Percentiles rank a stretch among this genome's conserved stretches.
Evolutionary conservation across 2,113 vertebrate genomes (phyloP).

Genomic region (Laticauda laticaudata): DNA sequence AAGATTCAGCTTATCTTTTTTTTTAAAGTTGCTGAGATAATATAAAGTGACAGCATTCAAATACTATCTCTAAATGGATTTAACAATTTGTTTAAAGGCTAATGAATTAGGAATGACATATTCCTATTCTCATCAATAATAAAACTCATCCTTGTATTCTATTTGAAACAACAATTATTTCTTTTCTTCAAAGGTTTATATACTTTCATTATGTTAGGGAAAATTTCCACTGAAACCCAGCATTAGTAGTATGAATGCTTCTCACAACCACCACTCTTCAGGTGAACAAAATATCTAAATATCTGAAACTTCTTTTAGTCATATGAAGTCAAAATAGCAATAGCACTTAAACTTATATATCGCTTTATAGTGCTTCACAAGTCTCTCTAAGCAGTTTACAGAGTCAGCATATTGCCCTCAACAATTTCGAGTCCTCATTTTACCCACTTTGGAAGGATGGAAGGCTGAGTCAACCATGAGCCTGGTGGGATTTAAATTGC

Average conservation of each 20-base stretch:
- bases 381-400: too few relatives aligned
- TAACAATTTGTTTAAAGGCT: not conserved
- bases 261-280: not conserved
- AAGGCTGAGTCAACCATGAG: too few relatives aligned
- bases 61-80: not conserved
- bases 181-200: not conserved
- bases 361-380: too few relatives aligned
- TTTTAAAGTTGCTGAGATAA: not conserved
- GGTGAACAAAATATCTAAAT: not conserved
- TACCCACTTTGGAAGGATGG: too few relatives aligned
- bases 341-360: too few relatives aligned
- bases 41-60: not conserved
- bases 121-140: not conserved
- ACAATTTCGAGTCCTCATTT: too few relatives aligned
- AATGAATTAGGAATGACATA: not conserved
- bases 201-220: not conserved
- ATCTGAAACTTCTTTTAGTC: not conserved
- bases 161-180: not conserved
- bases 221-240: not conserved
- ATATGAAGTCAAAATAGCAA: not conserved
- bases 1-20: not conserved
- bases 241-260: not conserved
- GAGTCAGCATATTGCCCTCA: too few relatives aligned
- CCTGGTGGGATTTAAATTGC: too few relatives aligned
- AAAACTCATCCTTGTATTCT: not conserved